Percentiles rank a stretch among this genome's conserved stretches.
Evolutionary conservation across 2,113 vertebrate species (phyloP).

Genomic region (Clarias gariepinus): DNA sequence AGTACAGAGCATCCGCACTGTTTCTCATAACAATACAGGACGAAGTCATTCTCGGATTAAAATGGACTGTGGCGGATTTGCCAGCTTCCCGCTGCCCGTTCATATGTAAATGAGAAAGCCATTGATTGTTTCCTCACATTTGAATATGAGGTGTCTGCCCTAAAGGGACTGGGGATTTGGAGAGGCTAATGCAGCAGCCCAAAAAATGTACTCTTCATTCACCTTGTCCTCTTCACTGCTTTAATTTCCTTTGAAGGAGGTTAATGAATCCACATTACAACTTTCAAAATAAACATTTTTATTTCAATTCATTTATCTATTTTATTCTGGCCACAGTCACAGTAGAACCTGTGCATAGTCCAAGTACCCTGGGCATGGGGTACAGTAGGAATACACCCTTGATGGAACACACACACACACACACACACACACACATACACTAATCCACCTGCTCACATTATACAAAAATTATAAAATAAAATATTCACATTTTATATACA

Average conservation of each 20-base stretch:
- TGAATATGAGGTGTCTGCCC: conserved; percentile 68
- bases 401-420: background rate
- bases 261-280: conserved; percentile 24
- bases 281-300: conserved; percentile 7
- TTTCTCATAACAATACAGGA: conserved; percentile 71
- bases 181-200: conserved; percentile 30
- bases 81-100: conserved; percentile 66
- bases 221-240: background rate
- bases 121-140: conserved; percentile 78
- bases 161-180: conserved; percentile 44
- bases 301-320: conserved; percentile 3
- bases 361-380: background rate
- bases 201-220: conserved; percentile 29
- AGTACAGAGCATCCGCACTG: conserved; percentile 53
- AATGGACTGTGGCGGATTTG: conserved; percentile 67
- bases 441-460: background rate
- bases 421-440: background rate
- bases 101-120: conserved; percentile 74
- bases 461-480: background rate
- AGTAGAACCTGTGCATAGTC: background rate
- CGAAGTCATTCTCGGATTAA: conserved; percentile 76
- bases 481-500: background rate
- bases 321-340: background rate
- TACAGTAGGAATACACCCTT: background rate
- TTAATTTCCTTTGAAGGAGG: conserved; percentile 22